Evolutionary conservation across 2,888 invertebrate species (phyloP).

Genomic region (Cremastinae sp.): DNA sequence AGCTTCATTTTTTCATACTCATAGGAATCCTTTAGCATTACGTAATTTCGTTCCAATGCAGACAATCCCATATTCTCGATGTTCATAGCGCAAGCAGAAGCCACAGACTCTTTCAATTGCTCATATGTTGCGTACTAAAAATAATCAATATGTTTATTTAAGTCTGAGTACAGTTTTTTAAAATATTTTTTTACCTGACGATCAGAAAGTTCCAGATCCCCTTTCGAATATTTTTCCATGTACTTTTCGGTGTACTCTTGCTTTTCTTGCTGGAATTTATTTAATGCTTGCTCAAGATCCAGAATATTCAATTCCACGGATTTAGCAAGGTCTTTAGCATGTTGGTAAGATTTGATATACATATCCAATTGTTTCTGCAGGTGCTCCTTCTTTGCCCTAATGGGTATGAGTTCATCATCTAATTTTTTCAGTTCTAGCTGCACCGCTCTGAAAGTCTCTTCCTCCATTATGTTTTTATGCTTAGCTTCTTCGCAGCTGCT

Average conservation of each 20-base stretch:
- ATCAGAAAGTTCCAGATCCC: conserved; percentile 92
- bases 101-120: conserved; percentile 93
- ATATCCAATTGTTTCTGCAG: not conserved
- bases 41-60: conserved; percentile 95
- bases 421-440: conserved; percentile 89
- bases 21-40: conserved; percentile 94
- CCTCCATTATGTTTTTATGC: conserved; percentile 90
- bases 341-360: conserved; percentile 70
- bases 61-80: conserved; percentile 95
- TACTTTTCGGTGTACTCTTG: conserved; percentile 86
- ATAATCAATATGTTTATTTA: too few species aligned
- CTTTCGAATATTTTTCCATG: conserved; percentile 87
- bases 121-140: too few species aligned
- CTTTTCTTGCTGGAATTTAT: conserved; percentile 87
- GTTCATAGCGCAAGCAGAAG: conserved; percentile 92
- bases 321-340: conserved; percentile 91
- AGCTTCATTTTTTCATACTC: conserved; percentile 92
- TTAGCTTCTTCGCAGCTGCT: conserved; percentile 92
- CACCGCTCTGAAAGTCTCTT: not conserved
- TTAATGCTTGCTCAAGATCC: conserved; percentile 89
- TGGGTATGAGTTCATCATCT: conserved; percentile 82
- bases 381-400: conserved; percentile 23
- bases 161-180: too few species aligned
- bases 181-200: too few species aligned
- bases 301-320: conserved; percentile 90